Evolutionary conservation across 2,113 vertebrate genomes (phyloP).

Genomic region (Forbesichthys papilliferus): DNA sequence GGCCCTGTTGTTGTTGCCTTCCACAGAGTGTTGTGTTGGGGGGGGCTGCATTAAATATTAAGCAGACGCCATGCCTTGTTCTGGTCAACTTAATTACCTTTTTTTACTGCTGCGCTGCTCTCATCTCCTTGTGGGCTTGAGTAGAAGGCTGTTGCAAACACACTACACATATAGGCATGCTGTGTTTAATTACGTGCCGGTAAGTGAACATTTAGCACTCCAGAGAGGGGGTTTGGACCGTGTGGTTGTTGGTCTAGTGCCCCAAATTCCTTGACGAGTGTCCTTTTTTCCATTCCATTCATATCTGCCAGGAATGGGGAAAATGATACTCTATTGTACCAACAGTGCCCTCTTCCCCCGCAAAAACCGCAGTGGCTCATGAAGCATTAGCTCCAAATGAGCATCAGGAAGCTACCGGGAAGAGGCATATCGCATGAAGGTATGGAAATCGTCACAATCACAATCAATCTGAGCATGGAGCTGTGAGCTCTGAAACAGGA

Average conservation of each 20-base stretch:
- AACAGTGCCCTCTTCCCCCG: conserved; percentile 30
- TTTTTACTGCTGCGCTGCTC: conserved; percentile 26
- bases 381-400: conserved; percentile 51
- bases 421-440: conserved; percentile 40
- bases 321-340: conserved; percentile 32
- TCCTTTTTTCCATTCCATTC: background rate
- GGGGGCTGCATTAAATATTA: conserved; percentile 67
- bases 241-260: conserved; percentile 9
- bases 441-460: conserved; percentile 48
- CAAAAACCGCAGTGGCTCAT: conserved; percentile 48
- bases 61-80: conserved; percentile 57
- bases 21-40: conserved; percentile 40
- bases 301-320: conserved; percentile 27
- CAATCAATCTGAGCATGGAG: conserved; percentile 45
- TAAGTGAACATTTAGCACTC: conserved; percentile 25
- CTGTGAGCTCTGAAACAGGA: conserved; percentile 44
- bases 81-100: conserved; percentile 75
- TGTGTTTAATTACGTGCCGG: conserved; percentile 65
- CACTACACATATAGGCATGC: conserved; percentile 32
- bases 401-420: conserved; percentile 49
- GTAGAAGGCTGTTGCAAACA: conserved; percentile 43
- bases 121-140: conserved; percentile 43
- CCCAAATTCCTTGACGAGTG: background rate
- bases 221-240: conserved; percentile 3
- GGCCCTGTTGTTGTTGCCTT: conserved; percentile 63